phyloP scores from a whole-genome alignment of 2,113 vertebrate species.

The Cacatua alba region DNA sequence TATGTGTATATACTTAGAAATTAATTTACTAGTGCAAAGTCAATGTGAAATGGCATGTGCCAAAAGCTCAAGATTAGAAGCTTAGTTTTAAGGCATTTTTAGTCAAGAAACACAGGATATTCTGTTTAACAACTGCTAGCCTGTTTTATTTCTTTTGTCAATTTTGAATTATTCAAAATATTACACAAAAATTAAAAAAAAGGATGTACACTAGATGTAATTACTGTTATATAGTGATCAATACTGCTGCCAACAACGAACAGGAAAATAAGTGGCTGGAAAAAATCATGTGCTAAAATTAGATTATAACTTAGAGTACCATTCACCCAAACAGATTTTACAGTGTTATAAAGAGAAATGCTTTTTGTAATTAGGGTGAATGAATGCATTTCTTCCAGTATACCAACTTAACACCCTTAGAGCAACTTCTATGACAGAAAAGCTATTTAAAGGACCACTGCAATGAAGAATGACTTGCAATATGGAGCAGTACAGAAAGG shows the following conservation, averaged over 20 bases:
- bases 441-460: slow-evolving; percentile 11
- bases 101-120: neutral
- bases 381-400: neutral
- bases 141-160: neutral
- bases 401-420: neutral
- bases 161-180: neutral
- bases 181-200: neutral
- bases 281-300: slow-evolving; percentile 6
- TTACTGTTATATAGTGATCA: neutral
- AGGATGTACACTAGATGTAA: neutral
- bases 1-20: neutral
- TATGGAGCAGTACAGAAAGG: neutral
- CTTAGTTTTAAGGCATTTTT: neutral
- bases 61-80: neutral
- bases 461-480: slow-evolving; percentile 6
- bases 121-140: neutral
- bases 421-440: neutral
- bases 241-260: neutral
- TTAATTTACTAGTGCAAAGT: neutral
- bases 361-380: slow-evolving; percentile 45
- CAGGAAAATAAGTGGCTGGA: neutral
- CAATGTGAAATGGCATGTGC: neutral
- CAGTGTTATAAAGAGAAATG: neutral
- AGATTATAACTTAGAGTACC: neutral
- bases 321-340: slow-evolving; percentile 24